These are phyloP conservation scores for Tinamus guttatus DNA, from an alignment of 2,113 vertebrate species.

Conservation along the genomic window DNA sequence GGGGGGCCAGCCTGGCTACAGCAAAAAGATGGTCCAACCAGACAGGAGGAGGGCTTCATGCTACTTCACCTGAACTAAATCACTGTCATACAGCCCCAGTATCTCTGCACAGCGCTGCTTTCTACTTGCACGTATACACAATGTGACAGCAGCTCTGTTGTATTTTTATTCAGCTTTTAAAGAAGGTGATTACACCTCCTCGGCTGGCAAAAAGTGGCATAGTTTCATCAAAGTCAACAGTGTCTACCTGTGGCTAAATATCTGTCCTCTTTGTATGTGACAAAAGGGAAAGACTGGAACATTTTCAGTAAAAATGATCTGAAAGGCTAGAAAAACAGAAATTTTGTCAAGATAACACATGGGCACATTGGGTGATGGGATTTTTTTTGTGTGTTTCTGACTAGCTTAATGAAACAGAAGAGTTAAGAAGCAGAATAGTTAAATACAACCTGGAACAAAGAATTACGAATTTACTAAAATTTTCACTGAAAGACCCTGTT, in stretches of 20 bases:
- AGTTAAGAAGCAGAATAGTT: neutral
- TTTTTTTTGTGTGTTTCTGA: neutral
- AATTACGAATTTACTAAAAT: neutral
- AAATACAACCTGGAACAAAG: neutral
- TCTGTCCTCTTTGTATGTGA: neutral
- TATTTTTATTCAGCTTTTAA: neutral
- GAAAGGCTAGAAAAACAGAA: neutral
- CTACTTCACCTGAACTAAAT: neutral
- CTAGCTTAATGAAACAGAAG: neutral
- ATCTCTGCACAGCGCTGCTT: accelerated
- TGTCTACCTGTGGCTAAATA: neutral
- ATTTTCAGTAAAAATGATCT: neutral
- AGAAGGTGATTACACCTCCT: neutral
- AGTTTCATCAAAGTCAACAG: neutral
- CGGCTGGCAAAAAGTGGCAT: neutral
- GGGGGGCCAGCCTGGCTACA: neutral
- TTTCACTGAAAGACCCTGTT: neutral
- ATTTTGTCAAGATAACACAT: neutral
- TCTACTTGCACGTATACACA: accelerated
- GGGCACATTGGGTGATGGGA: accelerated
- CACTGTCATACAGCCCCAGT: neutral
- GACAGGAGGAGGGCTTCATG: accelerated
- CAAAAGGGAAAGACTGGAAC: neutral
- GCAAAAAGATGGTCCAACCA: neutral
- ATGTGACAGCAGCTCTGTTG: neutral